Percentiles rank a stretch among this genome's conserved stretches.
Conservation (phyloP, 2,888 invertebrate genomes). For the Xylota segnis region DNA sequence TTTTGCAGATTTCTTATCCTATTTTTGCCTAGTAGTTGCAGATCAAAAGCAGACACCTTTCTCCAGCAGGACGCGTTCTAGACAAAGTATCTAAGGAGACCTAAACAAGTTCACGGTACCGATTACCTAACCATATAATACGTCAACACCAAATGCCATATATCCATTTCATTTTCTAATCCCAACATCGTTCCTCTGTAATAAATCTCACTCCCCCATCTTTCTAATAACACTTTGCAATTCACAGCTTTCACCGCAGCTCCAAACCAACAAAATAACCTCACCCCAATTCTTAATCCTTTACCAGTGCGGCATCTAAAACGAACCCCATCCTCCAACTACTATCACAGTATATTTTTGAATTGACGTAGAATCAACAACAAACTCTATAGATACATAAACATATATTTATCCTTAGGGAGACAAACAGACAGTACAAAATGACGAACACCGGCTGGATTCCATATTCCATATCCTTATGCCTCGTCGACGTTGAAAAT, state of each 20-base stretch:
- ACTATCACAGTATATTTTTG: slow-evolving; percentile 15
- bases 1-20: too few relatives aligned
- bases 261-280: slow-evolving; percentile 33
- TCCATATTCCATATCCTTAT: slow-evolving; percentile 34
- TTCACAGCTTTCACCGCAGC: slow-evolving; percentile 43
- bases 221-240: slow-evolving; percentile 15
- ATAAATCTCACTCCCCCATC: background rate
- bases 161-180: background rate
- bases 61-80: too few relatives aligned
- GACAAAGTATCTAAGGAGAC: too few relatives aligned
- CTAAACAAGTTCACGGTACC: too few relatives aligned
- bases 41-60: too few relatives aligned
- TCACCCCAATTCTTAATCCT: slow-evolving; percentile 20
- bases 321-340: background rate
- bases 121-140: too few relatives aligned
- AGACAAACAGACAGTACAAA: slow-evolving; percentile 8
- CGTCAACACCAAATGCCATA: too few relatives aligned
- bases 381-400: slow-evolving; percentile 38
- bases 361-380: slow-evolving; percentile 52
- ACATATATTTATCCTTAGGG: slow-evolving; percentile 4
- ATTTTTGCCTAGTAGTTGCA: too few relatives aligned
- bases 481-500: slow-evolving; percentile 34
- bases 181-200: background rate
- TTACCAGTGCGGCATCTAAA: slow-evolving; percentile 15
- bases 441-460: slow-evolving; percentile 27